Percentiles rank a stretch among this genome's conserved stretches.
phyloP scores from a whole-genome alignment of 2,888 invertebrate species.

The Pocota personata region DNA sequence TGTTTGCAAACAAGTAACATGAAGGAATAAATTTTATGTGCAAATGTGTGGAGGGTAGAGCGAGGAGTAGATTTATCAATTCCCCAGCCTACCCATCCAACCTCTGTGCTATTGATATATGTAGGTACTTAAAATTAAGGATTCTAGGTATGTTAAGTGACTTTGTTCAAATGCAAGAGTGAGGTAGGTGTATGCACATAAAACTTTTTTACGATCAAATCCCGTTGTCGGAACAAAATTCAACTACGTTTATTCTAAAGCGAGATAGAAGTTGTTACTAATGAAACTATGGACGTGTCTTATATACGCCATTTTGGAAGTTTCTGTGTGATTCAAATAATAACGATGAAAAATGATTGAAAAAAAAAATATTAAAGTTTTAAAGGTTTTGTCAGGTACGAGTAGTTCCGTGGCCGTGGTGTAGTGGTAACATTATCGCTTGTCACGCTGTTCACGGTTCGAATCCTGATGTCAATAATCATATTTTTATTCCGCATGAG shows the following conservation, averaged over 20 bases:
- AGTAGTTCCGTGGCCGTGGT: too few relatives aligned
- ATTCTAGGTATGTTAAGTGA: background rate
- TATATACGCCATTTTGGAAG: background rate
- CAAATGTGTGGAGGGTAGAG: background rate
- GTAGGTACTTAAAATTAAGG: background rate
- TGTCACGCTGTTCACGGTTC: too few relatives aligned
- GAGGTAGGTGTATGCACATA: background rate
- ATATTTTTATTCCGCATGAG: too few relatives aligned
- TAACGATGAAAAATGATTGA: background rate
- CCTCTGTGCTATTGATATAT: background rate
- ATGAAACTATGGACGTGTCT: background rate
- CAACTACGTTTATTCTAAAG: background rate
- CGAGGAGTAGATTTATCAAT: background rate
- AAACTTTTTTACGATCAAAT: slow-evolving; percentile 53
- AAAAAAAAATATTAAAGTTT: too few relatives aligned
- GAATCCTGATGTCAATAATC: too few relatives aligned
- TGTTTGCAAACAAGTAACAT: background rate
- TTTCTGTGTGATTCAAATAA: background rate
- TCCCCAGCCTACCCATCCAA: background rate
- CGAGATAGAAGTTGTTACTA: background rate
- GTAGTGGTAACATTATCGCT: too few relatives aligned
- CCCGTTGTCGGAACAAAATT: background rate
- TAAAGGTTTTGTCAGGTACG: too few relatives aligned
- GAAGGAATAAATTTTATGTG: background rate
- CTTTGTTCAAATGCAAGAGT: background rate